Conservation (phyloP, 2,113 vertebrate species). For the Arenaria interpres region DNA sequence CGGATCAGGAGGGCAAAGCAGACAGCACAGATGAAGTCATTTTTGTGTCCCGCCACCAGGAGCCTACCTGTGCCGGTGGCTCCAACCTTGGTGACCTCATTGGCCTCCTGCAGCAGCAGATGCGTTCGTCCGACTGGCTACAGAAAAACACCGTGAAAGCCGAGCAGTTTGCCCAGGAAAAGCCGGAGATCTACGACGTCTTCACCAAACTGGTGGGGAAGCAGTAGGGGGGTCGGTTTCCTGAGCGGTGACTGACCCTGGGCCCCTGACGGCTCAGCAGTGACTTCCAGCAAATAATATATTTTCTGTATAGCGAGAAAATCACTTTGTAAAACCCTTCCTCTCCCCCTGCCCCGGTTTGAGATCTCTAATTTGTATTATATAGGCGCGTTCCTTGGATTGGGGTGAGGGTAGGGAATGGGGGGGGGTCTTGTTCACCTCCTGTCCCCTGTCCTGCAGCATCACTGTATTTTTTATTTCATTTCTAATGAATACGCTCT, state of each 20-base stretch:
- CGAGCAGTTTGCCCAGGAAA: constrained; percentile 80
- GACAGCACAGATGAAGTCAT: constrained; percentile 75
- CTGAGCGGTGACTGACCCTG: not conserved
- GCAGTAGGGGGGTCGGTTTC: constrained; percentile 18
- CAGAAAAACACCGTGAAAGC: constrained; percentile 80
- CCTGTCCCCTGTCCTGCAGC: not conserved
- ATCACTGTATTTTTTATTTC: constrained; percentile 57
- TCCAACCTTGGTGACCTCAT: constrained; percentile 78
- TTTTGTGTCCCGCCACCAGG: constrained; percentile 67
- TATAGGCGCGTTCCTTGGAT: constrained; percentile 6
- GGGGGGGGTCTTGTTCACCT: not conserved
- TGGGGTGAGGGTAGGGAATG: not conserved
- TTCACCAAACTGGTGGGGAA: constrained; percentile 84
- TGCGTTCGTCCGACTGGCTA: constrained; percentile 81
- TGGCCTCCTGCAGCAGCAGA: constrained; percentile 82
- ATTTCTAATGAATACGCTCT: constrained; percentile 61
- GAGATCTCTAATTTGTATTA: constrained; percentile 38
- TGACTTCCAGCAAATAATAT: constrained; percentile 37
- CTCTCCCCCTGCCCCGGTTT: not conserved
- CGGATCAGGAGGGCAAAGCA: constrained; percentile 62
- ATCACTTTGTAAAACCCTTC: constrained; percentile 39
- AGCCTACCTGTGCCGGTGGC: constrained; percentile 26
- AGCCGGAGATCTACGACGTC: constrained; percentile 84
- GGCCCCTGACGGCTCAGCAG: not conserved
- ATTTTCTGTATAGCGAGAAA: constrained; percentile 57